A percentile compares a stretch with the other conserved stretches of the same genome.
These are phyloP conservation scores for Druon quercuslanigerum DNA, from an alignment of 1,140 invertebrate genomes.

Conservation along the genomic window DNA sequence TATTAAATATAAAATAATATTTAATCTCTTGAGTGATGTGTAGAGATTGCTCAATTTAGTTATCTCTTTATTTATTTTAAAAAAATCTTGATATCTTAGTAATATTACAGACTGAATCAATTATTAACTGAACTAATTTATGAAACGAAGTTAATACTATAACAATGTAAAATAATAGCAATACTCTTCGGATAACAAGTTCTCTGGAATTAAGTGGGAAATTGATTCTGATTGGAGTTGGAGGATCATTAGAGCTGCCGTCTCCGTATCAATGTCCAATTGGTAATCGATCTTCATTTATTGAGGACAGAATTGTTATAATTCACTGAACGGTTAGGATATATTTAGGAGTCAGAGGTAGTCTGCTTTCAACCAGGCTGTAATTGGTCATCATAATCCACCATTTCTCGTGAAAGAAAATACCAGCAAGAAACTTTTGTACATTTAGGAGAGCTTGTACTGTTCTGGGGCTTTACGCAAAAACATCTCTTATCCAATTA, in stretches of 20 bases:
- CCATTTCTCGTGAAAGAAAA: neutral
- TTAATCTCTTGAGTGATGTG: no score
- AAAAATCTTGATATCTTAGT: no score
- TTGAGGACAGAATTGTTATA: neutral
- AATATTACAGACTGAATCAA: no score
- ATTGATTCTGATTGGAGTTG: neutral
- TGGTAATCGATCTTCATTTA: constrained; percentile 11
- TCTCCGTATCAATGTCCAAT: neutral
- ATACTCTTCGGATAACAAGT: neutral
- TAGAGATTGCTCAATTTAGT: no score
- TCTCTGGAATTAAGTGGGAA: neutral
- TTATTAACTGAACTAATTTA: no score
- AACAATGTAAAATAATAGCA: neutral
- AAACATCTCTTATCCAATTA: constrained; percentile 21
- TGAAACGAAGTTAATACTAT: no score
- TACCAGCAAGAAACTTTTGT: neutral
- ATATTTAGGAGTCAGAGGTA: neutral
- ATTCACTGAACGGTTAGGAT: neutral
- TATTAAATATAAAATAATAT: no score
- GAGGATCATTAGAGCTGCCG: neutral
- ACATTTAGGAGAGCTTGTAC: neutral
- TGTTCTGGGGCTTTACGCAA: neutral
- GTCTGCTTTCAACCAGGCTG: neutral
- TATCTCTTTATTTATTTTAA: no score
- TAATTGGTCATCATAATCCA: neutral